Conservation (phyloP, 1,140 invertebrate genomes). For the Helicorthomorpha holstii region DNA sequence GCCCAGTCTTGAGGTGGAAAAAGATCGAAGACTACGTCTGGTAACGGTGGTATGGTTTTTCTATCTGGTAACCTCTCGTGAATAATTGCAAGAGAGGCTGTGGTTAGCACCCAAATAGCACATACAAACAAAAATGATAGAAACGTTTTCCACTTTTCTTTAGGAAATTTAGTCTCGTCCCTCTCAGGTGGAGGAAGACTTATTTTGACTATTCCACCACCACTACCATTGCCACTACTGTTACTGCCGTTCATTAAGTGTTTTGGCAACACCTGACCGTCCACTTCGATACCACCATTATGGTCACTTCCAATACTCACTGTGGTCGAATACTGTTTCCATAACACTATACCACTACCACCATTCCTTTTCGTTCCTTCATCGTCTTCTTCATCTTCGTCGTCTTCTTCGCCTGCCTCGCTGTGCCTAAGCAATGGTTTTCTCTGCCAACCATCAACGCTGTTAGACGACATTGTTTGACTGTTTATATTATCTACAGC, state of each 20-base stretch:
- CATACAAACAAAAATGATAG: slow-evolving; percentile 30
- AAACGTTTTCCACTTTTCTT: slow-evolving; percentile 52
- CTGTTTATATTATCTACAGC: too few species aligned
- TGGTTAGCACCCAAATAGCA: slow-evolving; percentile 27
- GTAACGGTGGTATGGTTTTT: slow-evolving; percentile 46
- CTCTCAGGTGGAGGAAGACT: slow-evolving; percentile 37
- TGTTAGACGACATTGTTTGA: background rate
- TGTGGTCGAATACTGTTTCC: too few species aligned
- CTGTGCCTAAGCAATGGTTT: slow-evolving; percentile 3
- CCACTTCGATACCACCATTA: background rate
- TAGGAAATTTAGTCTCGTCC: slow-evolving; percentile 44
- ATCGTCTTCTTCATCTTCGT: background rate
- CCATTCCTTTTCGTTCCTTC: background rate
- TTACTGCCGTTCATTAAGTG: background rate
- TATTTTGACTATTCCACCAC: slow-evolving; percentile 21
- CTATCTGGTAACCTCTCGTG: slow-evolving; percentile 68
- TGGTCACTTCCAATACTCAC: too few species aligned
- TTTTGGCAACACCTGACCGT: background rate
- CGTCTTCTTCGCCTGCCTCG: background rate
- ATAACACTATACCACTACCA: too few species aligned
- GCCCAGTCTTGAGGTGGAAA: slow-evolving; percentile 52
- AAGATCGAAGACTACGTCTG: slow-evolving; percentile 62
- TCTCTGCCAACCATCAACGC: slow-evolving; percentile 4
- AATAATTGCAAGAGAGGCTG: slow-evolving; percentile 51
- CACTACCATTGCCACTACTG: background rate